Conservation (phyloP, 1,140 invertebrate genomes). For the Pseudachorutes palmiensis region DNA sequence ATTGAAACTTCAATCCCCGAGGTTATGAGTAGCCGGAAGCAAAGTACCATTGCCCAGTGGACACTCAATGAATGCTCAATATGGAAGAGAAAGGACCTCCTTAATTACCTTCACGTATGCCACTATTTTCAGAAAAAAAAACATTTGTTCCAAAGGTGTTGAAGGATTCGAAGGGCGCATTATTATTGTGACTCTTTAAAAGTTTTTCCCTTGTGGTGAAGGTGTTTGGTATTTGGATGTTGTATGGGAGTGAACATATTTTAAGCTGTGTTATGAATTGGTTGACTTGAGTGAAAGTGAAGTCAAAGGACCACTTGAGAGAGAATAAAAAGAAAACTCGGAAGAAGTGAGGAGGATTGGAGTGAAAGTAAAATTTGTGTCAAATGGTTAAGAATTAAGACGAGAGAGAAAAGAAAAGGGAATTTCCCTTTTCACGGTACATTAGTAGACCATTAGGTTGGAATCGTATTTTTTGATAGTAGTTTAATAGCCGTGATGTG, state of each 20-base stretch:
- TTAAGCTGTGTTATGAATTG: not conserved
- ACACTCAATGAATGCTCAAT: too few species aligned
- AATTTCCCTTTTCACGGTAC: slow-evolving; percentile 37
- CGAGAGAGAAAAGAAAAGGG: slow-evolving; percentile 11
- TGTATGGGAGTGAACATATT: too few species aligned
- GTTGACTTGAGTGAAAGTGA: not conserved
- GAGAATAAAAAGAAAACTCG: slow-evolving; percentile 5
- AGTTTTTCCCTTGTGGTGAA: too few species aligned
- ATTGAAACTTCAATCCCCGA: too few species aligned
- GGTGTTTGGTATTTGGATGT: too few species aligned
- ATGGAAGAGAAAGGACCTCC: too few species aligned
- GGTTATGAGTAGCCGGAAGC: not conserved
- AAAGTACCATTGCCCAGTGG: too few species aligned
- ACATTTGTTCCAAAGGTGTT: not conserved
- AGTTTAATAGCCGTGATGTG: slow-evolving; percentile 38
- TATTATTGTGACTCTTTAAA: not conserved
- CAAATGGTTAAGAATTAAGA: slow-evolving; percentile 25
- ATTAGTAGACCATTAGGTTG: slow-evolving; percentile 36
- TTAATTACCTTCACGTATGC: too few species aligned
- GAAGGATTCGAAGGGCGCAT: not conserved
- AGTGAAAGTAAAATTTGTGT: slow-evolving; percentile 31
- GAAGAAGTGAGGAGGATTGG: slow-evolving; percentile 15
- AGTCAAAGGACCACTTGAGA: not conserved
- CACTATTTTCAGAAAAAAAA: not conserved
- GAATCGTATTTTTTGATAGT: slow-evolving; percentile 32